Conservation (phyloP, 2,113 vertebrate species). For the Variabilichromis moorii region DNA sequence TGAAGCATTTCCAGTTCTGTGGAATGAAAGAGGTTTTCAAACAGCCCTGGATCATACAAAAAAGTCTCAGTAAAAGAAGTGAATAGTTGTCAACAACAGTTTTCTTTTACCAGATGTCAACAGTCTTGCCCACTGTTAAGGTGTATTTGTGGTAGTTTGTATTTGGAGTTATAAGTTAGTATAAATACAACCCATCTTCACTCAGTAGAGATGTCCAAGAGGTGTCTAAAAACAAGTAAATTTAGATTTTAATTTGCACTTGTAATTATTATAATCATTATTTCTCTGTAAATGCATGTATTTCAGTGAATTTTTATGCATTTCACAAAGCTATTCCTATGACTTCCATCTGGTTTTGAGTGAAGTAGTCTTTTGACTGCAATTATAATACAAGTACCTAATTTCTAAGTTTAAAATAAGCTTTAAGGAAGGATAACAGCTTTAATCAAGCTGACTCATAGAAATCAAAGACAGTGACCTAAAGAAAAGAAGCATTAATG, state of each 20-base stretch:
- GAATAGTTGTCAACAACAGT: not conserved
- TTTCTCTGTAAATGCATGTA: not conserved
- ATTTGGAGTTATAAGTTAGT: not conserved
- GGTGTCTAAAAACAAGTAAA: not conserved
- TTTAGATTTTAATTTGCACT: not conserved
- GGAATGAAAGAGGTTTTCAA: not conserved
- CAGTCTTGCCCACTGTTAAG: not conserved
- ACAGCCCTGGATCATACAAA: not conserved
- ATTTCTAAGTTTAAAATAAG: not conserved
- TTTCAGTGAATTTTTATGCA: accelerated
- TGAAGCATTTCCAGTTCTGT: not conserved
- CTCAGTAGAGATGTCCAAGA: not conserved
- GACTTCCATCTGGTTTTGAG: not conserved
- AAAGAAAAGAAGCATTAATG: not conserved
- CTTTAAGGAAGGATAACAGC: not conserved
- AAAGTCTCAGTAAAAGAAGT: not conserved
- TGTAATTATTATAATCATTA: not conserved
- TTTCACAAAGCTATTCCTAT: not conserved
- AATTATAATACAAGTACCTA: not conserved
- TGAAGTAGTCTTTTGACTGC: not conserved
- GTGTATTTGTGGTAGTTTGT: not conserved
- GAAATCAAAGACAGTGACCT: not conserved
- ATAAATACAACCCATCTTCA: not conserved
- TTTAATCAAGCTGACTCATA: not conserved
- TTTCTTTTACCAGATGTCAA: not conserved